These are phyloP conservation scores for Chymomyza amoena DNA, from an alignment of 2,888 invertebrate species.

Conservation along the genomic window DNA sequence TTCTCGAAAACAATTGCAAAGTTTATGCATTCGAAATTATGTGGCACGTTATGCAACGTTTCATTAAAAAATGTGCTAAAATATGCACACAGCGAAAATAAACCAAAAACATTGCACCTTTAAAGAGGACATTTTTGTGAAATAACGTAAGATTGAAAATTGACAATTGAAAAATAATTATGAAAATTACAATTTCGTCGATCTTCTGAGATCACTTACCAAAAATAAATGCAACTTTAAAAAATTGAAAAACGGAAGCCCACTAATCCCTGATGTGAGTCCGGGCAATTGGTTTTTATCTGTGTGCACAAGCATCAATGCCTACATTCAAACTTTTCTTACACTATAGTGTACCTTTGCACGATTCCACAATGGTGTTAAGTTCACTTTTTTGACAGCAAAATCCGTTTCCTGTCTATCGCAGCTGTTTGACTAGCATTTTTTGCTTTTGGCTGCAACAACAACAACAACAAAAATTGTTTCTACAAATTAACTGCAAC, in stretches of 20 bases:
- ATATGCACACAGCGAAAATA: too few species aligned
- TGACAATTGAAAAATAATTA: too few species aligned
- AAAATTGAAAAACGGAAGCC: too few species aligned
- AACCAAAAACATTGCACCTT: too few species aligned
- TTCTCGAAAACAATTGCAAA: not conserved
- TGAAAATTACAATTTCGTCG: too few species aligned
- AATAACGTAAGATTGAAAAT: too few species aligned
- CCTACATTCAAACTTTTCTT: too few species aligned
- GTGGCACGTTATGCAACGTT: not conserved
- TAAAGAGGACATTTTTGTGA: too few species aligned
- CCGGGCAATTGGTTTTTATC: too few species aligned
- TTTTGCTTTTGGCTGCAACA: not conserved
- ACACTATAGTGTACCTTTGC: too few species aligned
- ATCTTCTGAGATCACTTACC: not conserved
- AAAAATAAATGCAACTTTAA: not conserved
- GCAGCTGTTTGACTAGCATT: not conserved
- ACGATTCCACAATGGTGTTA: not conserved
- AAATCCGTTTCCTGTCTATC: not conserved
- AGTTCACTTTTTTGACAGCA: not conserved
- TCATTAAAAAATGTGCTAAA: not conserved
- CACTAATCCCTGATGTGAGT: too few species aligned
- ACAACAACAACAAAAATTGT: conserved; percentile 53
- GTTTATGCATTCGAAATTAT: not conserved
- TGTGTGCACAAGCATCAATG: too few species aligned
- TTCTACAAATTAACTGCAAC: conserved; percentile 54